Evolutionary conservation across 2,888 invertebrate species (phyloP).

Genomic region (Thereva nobilitata): DNA sequence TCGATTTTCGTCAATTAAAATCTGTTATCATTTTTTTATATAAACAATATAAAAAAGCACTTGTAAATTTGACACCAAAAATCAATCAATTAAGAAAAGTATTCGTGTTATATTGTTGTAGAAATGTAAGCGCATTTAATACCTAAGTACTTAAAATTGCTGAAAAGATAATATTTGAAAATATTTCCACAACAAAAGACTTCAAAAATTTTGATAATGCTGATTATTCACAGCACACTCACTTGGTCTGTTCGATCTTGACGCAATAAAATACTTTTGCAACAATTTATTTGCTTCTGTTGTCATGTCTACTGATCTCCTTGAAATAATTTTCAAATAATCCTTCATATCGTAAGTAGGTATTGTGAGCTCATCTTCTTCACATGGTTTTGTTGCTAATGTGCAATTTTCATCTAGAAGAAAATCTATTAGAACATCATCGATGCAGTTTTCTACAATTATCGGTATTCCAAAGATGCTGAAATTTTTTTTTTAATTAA

Average conservation of each 20-base stretch:
- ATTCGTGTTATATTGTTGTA: too few relatives aligned
- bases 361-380: constrained; percentile 49
- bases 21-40: too few relatives aligned
- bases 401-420: constrained; percentile 48
- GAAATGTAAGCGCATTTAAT: too few relatives aligned
- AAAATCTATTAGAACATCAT: constrained; percentile 49
- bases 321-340: constrained; percentile 48
- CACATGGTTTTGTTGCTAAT: constrained; percentile 10
- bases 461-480: constrained; percentile 57
- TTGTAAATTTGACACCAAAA: too few relatives aligned
- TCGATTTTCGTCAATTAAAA: too few relatives aligned
- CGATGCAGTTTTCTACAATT: constrained; percentile 48
- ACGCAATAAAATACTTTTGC: constrained; percentile 59
- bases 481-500: not conserved
- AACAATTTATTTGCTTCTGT: constrained; percentile 54
- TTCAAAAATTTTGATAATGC: not conserved
- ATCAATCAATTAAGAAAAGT: too few relatives aligned
- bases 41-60: too few relatives aligned
- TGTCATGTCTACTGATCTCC: constrained; percentile 46
- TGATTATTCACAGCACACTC: not conserved
- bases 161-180: not conserved
- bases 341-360: constrained; percentile 50
- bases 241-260: constrained; percentile 55
- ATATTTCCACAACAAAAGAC: not conserved
- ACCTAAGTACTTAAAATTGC: not conserved